Evolutionary conservation across 2,888 invertebrate species (phyloP), one percentile per base, ranked within the genome.

Genomic region (Thecocarcelia acutangulata): DNA sequence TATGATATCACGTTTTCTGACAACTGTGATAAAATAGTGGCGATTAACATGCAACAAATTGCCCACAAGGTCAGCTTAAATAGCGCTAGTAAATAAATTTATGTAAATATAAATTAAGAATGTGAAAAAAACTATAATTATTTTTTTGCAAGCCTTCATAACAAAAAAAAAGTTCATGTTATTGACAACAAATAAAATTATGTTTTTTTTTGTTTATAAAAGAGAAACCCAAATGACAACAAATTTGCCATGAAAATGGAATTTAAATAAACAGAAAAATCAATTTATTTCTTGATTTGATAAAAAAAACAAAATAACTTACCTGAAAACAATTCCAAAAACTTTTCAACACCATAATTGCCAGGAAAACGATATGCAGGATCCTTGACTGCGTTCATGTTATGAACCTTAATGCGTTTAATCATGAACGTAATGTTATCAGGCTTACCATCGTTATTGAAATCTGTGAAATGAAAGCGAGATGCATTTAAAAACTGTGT

Each of bases 311-410:
- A 48, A 68, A n/a, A 1, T 9, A 40, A 68, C 92, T 92, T 91
- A 96, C 96, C 96, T 85, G 98, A 98, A 93, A 99, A 98, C 83
- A 98, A 93, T 92, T 99, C 99, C 84, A 99, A 93, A 92, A 98
- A 99, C 92, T 99, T 98, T 90, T 98, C 98, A 74, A 99, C 99
- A 56, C 98, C 99, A 90, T 99, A 98, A 91, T 98, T 98, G 86
- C 96, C 96, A 0, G 97, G 96, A 91, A 97, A 97, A 85, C 97
- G 94, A 91, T 98, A 98, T 61, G 94, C 93, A 9, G 96, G 95
- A 91, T 97, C 97, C 87, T 95, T 95, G 83, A 97, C 92, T 68
- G 97, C 96, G 87, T 96, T 96, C 87, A 93, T 92, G 76, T 97
- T 97, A 91, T 97, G 97, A 17, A 98, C 97, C 92, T 98, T 98